Percentiles rank a stretch among this genome's conserved stretches.
Conservation (phyloP, 1,140 invertebrate species). For the Papilio polyxenes region DNA sequence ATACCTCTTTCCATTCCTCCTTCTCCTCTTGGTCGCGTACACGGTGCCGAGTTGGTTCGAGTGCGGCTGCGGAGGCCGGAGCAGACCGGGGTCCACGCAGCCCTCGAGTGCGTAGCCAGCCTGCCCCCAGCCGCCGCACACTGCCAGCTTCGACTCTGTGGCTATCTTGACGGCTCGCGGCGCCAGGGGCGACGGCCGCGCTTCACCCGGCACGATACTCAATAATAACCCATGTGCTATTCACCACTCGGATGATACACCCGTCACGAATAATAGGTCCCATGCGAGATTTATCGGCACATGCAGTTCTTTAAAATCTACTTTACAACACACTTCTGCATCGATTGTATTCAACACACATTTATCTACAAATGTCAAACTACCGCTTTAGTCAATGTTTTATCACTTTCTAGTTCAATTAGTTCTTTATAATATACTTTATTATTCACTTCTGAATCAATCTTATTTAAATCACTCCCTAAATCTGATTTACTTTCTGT, state of each 20-base stretch:
- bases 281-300: not conserved
- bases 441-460: not conserved
- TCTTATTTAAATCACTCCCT: not conserved
- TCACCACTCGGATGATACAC: not conserved
- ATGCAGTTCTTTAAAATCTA: not conserved
- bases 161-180: conserved; percentile 71
- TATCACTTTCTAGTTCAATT: not conserved
- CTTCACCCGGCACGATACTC: conserved; percentile 31
- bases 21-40: conserved; percentile 95
- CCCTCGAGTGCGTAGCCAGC: conserved; percentile 71
- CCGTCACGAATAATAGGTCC: not conserved
- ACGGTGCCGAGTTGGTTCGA: conserved; percentile 95
- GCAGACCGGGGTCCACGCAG: conserved; percentile 72
- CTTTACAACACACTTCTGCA: not conserved
- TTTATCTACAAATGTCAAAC: not conserved
- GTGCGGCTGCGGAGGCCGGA: conserved; percentile 73
- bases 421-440: not conserved
- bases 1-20: conserved; percentile 97
- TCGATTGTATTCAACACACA: not conserved
- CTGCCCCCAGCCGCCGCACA: conserved; percentile 73
- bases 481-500: not conserved
- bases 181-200: conserved; percentile 28
- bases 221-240: conserved; percentile 3
- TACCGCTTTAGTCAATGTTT: not conserved
- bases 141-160: conserved; percentile 70